Conservation (phyloP, 2,888 invertebrate species). For the Meliscaeva auricollis region DNA sequence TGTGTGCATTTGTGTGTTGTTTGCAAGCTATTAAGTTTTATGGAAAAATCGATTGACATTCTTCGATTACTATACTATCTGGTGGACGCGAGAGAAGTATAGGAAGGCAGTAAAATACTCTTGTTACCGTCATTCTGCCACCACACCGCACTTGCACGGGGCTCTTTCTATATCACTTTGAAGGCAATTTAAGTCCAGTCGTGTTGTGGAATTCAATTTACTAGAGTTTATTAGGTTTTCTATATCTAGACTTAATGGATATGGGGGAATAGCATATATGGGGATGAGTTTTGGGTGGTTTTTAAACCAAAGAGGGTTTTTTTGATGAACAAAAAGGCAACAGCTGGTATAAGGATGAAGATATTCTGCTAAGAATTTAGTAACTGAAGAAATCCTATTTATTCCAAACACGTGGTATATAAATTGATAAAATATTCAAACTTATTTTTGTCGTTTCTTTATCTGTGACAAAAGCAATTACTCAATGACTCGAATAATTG, state of each 20-base stretch:
- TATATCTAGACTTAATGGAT: neutral
- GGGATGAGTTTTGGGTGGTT: slow-evolving; percentile 10
- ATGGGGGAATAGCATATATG: slow-evolving; percentile 6
- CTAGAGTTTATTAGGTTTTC: slow-evolving; percentile 39
- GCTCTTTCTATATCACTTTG: neutral
- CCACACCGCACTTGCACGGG: neutral
- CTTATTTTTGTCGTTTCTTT: neutral
- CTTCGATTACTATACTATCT: slow-evolving; percentile 36
- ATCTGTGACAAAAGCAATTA: neutral
- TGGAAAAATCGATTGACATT: slow-evolving; percentile 63
- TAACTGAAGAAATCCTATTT: slow-evolving; percentile 4
- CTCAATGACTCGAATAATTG: slow-evolving; percentile 5
- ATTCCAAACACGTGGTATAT: slow-evolving; percentile 12
- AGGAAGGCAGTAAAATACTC: slow-evolving; percentile 34
- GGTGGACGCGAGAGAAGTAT: neutral
- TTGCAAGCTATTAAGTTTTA: slow-evolving; percentile 38
- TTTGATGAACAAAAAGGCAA: slow-evolving; percentile 1
- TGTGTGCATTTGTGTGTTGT: neutral
- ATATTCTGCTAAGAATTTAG: neutral
- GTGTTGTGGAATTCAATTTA: slow-evolving; percentile 31
- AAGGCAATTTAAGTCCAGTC: slow-evolving; percentile 39
- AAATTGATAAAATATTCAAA: neutral
- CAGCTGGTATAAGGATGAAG: neutral
- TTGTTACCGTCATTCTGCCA: slow-evolving; percentile 28
- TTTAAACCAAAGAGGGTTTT: slow-evolving; percentile 3